A percentile compares a stretch with the other conserved stretches of the same genome.
These are phyloP conservation scores for Choristoneura fumiferana DNA, from an alignment of 1,140 invertebrate genomes.

Conservation along the genomic window DNA sequence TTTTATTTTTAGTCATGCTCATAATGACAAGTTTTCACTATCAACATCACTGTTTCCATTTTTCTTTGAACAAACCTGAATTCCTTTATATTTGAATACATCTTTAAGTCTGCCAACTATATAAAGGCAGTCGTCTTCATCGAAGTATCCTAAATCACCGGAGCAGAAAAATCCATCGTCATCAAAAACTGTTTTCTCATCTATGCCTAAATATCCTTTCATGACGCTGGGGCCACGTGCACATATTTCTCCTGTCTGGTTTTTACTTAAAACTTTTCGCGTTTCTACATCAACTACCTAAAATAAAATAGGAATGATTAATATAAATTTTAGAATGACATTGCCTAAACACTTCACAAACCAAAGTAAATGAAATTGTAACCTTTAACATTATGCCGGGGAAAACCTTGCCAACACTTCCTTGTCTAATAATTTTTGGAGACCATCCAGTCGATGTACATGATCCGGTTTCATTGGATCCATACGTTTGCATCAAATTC, in stretches of 20 bases:
- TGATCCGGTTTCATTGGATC: constrained; percentile 76
- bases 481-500: constrained; percentile 72
- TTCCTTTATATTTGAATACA: constrained; percentile 87
- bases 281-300: constrained; percentile 79
- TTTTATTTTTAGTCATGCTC: no score
- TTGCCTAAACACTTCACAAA: no score
- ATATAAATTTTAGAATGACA: constrained; percentile 31
- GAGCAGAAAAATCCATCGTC: constrained; percentile 88
- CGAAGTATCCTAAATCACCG: constrained; percentile 88
- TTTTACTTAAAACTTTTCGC: constrained; percentile 76
- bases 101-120: constrained; percentile 89
- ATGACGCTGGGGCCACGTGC: constrained; percentile 80
- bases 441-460: constrained; percentile 54
- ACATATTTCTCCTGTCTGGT: constrained; percentile 81
- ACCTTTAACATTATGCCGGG: constrained; percentile 49
- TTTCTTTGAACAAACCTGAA: constrained; percentile 52
- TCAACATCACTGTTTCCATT: no score
- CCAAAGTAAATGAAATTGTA: constrained; percentile 40
- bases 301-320: constrained; percentile 52
- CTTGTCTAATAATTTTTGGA: constrained; percentile 36
- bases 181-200: constrained; percentile 83
- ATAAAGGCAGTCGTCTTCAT: constrained; percentile 83
- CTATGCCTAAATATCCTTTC: constrained; percentile 83
- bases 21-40: no score
- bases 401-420: constrained; percentile 50